Evolutionary conservation across 2,888 invertebrate genomes (phyloP).

Genomic region (Chloromyia formosa): DNA sequence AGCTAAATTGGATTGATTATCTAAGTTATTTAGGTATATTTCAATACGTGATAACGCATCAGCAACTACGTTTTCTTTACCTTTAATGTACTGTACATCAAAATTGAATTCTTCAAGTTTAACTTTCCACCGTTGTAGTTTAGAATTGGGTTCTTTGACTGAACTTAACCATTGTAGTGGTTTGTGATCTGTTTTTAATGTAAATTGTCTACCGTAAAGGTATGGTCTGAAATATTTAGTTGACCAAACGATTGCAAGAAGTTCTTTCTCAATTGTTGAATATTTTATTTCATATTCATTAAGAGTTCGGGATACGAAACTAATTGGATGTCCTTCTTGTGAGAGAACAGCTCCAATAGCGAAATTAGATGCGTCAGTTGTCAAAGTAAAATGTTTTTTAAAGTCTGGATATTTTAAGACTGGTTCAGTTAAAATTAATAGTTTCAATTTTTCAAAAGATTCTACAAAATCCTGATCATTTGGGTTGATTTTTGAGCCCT

Average conservation of each 20-base stretch:
- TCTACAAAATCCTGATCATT: neutral
- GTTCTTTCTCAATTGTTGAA: conserved; percentile 17
- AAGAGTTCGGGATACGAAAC: neutral
- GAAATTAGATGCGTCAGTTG: neutral
- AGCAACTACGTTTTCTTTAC: conserved; percentile 6
- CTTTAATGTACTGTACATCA: conserved; percentile 7
- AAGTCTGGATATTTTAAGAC: neutral
- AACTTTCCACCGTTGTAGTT: conserved; percentile 15
- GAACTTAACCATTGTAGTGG: neutral
- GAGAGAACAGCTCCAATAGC: conserved; percentile 5
- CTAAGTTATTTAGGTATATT: neutral
- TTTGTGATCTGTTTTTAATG: conserved; percentile 5
- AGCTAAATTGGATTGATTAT: neutral
- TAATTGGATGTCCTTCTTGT: conserved; percentile 2
- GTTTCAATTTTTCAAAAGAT: neutral
- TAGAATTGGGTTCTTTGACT: conserved; percentile 8
- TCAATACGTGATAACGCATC: neutral
- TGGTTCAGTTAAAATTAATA: neutral
- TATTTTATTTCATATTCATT: conserved; percentile 2
- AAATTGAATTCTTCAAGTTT: conserved; percentile 3
- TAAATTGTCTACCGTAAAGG: neutral
- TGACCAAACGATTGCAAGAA: conserved; percentile 7
- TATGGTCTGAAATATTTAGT: conserved; percentile 6
- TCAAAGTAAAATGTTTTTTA: neutral
- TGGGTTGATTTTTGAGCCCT: neutral